Conservation (phyloP, 1,140 invertebrate species). For the Trichonephila clavipes region DNA sequence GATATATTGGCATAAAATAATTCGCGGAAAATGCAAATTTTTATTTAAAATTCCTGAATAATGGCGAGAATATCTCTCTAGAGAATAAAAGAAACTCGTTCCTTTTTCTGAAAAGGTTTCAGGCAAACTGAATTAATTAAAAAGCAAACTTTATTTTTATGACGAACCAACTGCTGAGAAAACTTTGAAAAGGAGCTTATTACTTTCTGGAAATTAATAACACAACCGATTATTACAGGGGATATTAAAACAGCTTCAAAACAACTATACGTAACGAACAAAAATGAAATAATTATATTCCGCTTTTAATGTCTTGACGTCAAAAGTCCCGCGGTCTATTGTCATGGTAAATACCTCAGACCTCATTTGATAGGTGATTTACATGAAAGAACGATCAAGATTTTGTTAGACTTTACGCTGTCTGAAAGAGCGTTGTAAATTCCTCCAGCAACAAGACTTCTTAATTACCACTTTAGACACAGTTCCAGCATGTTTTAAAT, state of each 20-base stretch:
- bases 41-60: too few species aligned
- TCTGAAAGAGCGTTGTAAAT: neutral
- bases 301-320: neutral
- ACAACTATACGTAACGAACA: neutral
- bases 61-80: too few species aligned
- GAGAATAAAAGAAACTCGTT: too few species aligned
- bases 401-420: neutral
- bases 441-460: neutral
- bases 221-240: neutral
- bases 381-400: slow-evolving; percentile 17
- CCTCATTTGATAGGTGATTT: neutral
- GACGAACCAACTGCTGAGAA: neutral
- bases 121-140: neutral
- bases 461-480: neutral
- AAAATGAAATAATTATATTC: neutral
- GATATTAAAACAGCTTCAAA: neutral
- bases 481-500: neutral
- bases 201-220: neutral
- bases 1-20: too few species aligned
- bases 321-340: neutral
- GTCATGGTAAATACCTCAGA: neutral
- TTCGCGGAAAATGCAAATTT: too few species aligned
- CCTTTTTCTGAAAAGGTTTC: neutral
- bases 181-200: neutral
- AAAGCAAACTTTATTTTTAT: neutral